phyloP scores from a whole-genome alignment of 2,797 vertebrate species.

The Typhlichthys eigenmanni region DNA sequence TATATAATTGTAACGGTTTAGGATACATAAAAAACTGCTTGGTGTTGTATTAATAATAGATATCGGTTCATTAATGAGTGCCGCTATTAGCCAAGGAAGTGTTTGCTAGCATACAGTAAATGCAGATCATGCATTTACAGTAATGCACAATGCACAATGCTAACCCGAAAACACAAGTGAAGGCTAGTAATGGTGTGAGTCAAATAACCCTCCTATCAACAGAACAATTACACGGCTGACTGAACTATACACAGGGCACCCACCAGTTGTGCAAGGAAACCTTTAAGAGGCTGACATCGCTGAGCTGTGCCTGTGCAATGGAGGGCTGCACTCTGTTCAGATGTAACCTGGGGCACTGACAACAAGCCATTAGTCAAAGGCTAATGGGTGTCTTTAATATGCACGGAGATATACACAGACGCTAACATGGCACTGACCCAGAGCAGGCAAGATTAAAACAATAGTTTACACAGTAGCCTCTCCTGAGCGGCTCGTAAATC shows the following conservation, averaged over 20 bases:
- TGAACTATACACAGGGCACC: constrained; percentile 8
- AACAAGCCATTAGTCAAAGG: constrained; percentile 55
- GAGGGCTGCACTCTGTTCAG: constrained; percentile 30
- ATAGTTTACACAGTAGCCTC: constrained; percentile 78
- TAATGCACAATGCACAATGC: no score
- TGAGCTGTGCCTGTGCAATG: constrained; percentile 25
- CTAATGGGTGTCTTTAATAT: constrained; percentile 64
- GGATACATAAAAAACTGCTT: not conserved
- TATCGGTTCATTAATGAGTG: no score
- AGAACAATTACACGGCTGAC: not conserved
- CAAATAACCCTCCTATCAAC: not conserved
- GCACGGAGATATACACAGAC: constrained; percentile 61
- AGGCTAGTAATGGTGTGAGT: not conserved
- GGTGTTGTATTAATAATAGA: not conserved
- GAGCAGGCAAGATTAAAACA: constrained; percentile 72
- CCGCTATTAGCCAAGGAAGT: no score
- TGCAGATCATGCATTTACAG: no score
- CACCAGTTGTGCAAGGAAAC: constrained; percentile 3
- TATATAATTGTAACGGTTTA: not conserved
- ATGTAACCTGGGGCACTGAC: constrained; percentile 43
- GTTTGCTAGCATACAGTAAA: no score
- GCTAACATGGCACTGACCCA: constrained; percentile 62
- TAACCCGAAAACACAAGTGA: not conserved
- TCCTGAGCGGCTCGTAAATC: constrained; percentile 69
- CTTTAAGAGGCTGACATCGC: constrained; percentile 23